Evolutionary conservation across 2,113 vertebrate species (phyloP).

Genomic region (Phrynosoma blainvillii): DNA sequence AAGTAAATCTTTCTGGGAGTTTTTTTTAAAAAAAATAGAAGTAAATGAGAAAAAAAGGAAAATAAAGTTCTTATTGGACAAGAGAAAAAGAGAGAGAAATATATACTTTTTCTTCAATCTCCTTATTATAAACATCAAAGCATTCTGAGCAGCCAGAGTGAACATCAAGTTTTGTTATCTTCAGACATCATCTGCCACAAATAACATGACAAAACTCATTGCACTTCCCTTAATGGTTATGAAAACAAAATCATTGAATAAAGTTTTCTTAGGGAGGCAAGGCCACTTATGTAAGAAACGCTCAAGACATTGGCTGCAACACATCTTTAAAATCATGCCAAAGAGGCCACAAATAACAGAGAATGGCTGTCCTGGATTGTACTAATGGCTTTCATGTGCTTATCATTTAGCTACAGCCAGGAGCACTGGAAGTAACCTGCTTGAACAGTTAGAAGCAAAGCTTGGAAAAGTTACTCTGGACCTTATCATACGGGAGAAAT

Average conservation of each 20-base stretch:
- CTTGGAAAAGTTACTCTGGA: not conserved
- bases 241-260: not conserved
- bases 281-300: not conserved
- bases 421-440: not conserved
- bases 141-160: not conserved
- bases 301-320: not conserved
- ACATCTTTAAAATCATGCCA: not conserved
- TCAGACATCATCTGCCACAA: not conserved
- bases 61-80: not conserved
- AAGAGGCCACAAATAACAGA: not conserved
- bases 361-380: not conserved
- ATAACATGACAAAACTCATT: not conserved
- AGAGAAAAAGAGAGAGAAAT: not conserved
- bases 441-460: not conserved
- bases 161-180: not conserved
- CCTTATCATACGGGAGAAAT: too few relatives aligned
- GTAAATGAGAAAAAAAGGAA: not conserved
- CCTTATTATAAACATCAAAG: constrained; percentile 6
- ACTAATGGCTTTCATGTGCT: not conserved
- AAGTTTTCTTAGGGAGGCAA: constrained; percentile 2
- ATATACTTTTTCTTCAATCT: not conserved
- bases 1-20: not conserved
- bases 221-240: not conserved
- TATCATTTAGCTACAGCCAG: not conserved
- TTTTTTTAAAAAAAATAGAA: not conserved